Conservation (phyloP, 2,888 invertebrate genomes). For the Spatulosminthurus flaviceps region DNA sequence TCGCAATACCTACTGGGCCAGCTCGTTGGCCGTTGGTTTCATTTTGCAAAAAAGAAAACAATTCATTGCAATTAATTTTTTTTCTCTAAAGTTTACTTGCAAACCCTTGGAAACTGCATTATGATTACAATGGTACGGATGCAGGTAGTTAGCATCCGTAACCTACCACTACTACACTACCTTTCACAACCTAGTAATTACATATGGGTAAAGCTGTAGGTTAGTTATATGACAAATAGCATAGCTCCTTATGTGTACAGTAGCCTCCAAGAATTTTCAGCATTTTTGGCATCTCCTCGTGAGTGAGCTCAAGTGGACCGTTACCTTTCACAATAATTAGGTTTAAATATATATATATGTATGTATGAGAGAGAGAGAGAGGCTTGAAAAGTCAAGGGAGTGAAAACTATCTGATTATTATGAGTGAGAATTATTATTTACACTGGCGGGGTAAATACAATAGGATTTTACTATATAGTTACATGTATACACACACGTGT, state of each 20-base stretch:
- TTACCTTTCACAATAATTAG: slow-evolving; percentile 18
- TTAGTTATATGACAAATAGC: neutral
- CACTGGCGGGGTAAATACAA: too few species aligned
- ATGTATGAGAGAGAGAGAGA: too few species aligned
- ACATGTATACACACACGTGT: neutral
- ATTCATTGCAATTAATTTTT: slow-evolving; percentile 14
- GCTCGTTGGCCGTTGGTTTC: neutral
- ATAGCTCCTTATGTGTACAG: neutral
- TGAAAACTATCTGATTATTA: too few species aligned
- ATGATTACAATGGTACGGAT: neutral
- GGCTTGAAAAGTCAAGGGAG: too few species aligned
- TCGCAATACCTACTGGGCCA: neutral
- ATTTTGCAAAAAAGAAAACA: slow-evolving; percentile 15
- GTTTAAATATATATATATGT: slow-evolving; percentile 1
- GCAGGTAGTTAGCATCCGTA: neutral
- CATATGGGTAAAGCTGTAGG: neutral
- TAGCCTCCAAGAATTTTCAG: neutral
- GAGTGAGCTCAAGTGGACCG: slow-evolving; percentile 1
- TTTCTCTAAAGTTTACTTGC: neutral
- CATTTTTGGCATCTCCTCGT: slow-evolving; percentile 6
- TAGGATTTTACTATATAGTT: too few species aligned
- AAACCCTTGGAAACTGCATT: too few species aligned
- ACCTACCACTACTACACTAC: neutral
- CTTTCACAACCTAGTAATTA: neutral
- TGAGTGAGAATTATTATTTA: too few species aligned